Percentiles rank a stretch among this genome's conserved stretches.
Conservation (phyloP, 2,888 invertebrate species). For the Penaeus monodon region DNA sequence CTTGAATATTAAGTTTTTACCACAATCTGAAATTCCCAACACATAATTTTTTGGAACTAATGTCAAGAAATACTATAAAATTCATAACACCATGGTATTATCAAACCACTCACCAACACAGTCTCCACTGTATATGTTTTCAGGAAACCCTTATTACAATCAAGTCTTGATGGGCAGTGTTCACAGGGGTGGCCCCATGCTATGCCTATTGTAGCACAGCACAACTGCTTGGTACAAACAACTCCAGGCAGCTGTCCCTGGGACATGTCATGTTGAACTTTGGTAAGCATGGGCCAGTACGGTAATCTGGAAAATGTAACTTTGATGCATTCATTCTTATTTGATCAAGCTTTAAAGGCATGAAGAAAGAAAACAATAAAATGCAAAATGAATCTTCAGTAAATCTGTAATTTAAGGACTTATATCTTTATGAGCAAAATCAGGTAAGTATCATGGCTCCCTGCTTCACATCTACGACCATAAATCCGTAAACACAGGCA, state of each 20-base stretch:
- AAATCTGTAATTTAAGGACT: background rate
- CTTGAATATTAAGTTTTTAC: too few relatives aligned
- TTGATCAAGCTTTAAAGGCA: too few relatives aligned
- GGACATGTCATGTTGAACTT: conserved; percentile 83
- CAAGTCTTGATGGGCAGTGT: conserved; percentile 81
- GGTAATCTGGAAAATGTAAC: conserved; percentile 74
- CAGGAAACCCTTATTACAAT: conserved; percentile 84
- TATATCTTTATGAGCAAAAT: background rate
- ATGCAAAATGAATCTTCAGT: too few relatives aligned
- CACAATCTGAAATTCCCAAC: too few relatives aligned
- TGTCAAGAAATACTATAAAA: too few relatives aligned
- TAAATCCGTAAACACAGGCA: conserved; percentile 87
- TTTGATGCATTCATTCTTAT: background rate
- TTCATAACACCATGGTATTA: background rate
- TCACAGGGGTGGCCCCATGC: conserved; percentile 94
- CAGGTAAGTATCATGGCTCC: conserved; percentile 6
- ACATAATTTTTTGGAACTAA: too few relatives aligned
- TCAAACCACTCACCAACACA: conserved; percentile 77
- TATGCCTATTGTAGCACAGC: conserved; percentile 88
- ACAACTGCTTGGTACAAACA: conserved; percentile 87
- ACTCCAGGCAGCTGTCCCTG: conserved; percentile 87
- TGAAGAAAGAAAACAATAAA: too few relatives aligned
- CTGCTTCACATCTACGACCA: conserved; percentile 81
- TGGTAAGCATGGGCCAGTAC: conserved; percentile 89
- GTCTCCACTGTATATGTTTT: conserved; percentile 84